Conservation (phyloP, 2,888 invertebrate species). For the Lycocerus yunnanus region DNA sequence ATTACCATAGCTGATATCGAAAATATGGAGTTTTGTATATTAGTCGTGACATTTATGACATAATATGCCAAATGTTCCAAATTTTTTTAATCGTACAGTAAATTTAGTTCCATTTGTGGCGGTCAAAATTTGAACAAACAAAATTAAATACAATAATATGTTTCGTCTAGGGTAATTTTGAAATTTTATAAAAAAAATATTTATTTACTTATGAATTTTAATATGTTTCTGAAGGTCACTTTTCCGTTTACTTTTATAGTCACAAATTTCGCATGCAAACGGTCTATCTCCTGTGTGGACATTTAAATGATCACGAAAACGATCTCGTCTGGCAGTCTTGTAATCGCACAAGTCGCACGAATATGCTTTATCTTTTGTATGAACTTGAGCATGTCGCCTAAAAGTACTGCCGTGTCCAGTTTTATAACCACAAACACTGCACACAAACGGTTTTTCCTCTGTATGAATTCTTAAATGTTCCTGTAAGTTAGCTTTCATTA, state of each 20-base stretch:
- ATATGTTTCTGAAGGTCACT: constrained; percentile 38
- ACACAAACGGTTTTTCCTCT: background rate
- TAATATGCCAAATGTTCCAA: background rate
- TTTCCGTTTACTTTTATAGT: constrained; percentile 35
- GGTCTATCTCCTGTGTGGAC: constrained; percentile 36
- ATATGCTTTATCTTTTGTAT: constrained; percentile 28
- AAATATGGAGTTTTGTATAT: background rate
- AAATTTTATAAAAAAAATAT: background rate
- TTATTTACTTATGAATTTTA: constrained; percentile 32
- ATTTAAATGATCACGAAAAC: constrained; percentile 33
- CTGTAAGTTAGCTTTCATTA: background rate
- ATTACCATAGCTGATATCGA: background rate
- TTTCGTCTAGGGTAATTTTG: no score
- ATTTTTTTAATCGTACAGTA: no score
- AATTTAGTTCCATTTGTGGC: no score
- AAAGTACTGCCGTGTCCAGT: background rate
- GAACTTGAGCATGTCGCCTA: background rate
- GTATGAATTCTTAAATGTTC: background rate
- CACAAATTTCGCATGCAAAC: constrained; percentile 37
- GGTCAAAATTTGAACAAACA: no score
- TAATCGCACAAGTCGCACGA: constrained; percentile 33
- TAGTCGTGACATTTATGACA: background rate
- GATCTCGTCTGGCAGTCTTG: constrained; percentile 26
- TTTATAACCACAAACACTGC: background rate
- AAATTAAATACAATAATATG: no score